A percentile compares a stretch with the other conserved stretches of the same genome.
Conservation (phyloP, 2,888 invertebrate genomes). For the Cordylochernes scorpioides region DNA sequence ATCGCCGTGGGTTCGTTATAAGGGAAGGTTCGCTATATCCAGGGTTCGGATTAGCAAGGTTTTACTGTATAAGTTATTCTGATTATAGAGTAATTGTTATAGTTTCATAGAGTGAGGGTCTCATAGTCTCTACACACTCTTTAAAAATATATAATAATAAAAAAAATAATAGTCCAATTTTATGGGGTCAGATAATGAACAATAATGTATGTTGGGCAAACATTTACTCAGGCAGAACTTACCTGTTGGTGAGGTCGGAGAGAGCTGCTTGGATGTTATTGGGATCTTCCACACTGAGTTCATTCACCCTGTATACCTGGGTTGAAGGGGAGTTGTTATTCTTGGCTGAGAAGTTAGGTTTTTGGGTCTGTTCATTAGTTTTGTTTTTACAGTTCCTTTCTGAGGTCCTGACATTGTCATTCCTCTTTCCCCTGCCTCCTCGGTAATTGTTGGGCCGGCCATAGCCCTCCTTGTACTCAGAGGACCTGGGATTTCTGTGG, state of each 20-base stretch:
- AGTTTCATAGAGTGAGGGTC: too few species aligned
- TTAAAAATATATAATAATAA: too few species aligned
- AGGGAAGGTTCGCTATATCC: too few species aligned
- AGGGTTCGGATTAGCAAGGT: too few species aligned
- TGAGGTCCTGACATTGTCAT: slow-evolving; percentile 14
- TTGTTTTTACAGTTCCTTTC: slow-evolving; percentile 15
- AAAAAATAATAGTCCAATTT: too few species aligned
- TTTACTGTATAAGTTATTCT: too few species aligned
- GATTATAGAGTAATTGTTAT: too few species aligned
- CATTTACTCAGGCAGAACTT: too few species aligned
- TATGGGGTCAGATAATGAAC: too few species aligned
- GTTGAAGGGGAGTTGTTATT: slow-evolving; percentile 7
- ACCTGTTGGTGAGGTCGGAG: slow-evolving; percentile 16
- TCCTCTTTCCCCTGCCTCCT: slow-evolving; percentile 7
- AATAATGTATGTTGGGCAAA: too few species aligned
- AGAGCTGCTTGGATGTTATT: slow-evolving; percentile 29
- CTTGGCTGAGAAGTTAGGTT: slow-evolving; percentile 10
- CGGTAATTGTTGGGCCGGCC: slow-evolving; percentile 8
- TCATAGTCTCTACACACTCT: too few species aligned
- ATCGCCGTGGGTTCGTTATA: too few species aligned
- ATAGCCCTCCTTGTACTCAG: slow-evolving; percentile 6
- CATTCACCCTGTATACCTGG: slow-evolving; percentile 27
- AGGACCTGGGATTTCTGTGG: slow-evolving; percentile 4
- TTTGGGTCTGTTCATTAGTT: slow-evolving; percentile 13
- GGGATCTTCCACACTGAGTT: slow-evolving; percentile 29